Conservation (phyloP, 2,797 vertebrate genomes). For the Rhincodon typus region DNA sequence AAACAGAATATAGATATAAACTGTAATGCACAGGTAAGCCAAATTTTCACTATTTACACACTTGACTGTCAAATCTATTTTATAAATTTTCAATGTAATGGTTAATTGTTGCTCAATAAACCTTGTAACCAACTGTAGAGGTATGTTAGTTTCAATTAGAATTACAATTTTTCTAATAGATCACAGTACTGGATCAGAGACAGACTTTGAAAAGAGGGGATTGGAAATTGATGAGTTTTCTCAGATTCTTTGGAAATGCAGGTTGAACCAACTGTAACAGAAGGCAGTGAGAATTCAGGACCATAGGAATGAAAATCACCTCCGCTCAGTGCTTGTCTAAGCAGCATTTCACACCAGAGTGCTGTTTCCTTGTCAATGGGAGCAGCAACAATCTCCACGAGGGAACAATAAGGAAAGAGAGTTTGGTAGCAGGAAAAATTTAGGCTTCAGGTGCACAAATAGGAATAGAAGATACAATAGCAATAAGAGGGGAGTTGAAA, state of each 20-base stretch:
- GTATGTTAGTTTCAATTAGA: neutral
- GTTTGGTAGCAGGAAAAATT: neutral
- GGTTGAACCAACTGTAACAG: neutral
- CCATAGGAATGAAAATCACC: neutral
- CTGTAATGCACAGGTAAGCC: neutral
- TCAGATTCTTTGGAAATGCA: neutral
- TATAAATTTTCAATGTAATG: neutral
- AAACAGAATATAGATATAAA: neutral
- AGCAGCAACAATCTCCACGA: neutral
- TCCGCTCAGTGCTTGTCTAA: neutral
- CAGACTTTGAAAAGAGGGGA: neutral
- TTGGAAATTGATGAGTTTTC: neutral
- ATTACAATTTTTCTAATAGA: neutral
- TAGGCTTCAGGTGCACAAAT: neutral
- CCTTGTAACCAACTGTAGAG: neutral
- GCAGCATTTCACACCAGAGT: no score
- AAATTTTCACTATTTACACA: neutral
- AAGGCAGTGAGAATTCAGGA: neutral
- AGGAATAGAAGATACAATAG: neutral
- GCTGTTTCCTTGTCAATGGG: no score
- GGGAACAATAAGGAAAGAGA: neutral
- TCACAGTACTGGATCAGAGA: no score
- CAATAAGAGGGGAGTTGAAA: neutral
- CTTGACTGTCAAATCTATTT: neutral
- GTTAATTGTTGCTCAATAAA: conserved; percentile 27